Conservation (phyloP, 92 coral and sea anemone species). For the Epizoanthus stellaris region DNA sequence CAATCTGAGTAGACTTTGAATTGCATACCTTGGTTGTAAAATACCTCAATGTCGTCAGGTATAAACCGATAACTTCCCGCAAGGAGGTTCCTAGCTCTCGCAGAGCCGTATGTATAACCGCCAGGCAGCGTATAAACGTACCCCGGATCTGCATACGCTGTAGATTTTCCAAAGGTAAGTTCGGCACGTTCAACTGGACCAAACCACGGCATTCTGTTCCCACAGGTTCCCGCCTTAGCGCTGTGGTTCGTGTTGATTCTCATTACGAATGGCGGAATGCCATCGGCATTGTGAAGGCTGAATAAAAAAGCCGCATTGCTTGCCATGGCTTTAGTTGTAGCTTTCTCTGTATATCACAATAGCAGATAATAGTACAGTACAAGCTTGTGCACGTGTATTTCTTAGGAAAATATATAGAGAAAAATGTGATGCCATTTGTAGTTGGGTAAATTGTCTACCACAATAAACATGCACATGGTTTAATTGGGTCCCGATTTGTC, state of each 20-base stretch:
- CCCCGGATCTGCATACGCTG: not conserved
- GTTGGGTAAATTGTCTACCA: no score
- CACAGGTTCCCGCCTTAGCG: not conserved
- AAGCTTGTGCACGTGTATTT: no score
- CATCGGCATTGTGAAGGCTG: constrained; percentile 33
- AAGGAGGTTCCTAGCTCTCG: constrained; percentile 7
- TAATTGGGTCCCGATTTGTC: no score
- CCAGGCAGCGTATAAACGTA: constrained; percentile 2
- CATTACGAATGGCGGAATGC: constrained; percentile 27
- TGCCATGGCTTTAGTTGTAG: not conserved
- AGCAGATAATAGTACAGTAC: no score
- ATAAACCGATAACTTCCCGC: constrained; percentile 22
- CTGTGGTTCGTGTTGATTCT: not conserved
- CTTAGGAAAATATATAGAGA: no score
- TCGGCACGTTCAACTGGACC: not conserved
- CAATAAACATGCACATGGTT: no score
- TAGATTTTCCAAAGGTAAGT: not conserved
- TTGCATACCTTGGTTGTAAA: constrained; percentile 15
- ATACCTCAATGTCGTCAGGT: constrained; percentile 36
- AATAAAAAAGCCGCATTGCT: constrained; percentile 24
- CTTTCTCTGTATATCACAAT: constrained; percentile 1
- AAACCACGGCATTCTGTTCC: not conserved
- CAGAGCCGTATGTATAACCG: not conserved
- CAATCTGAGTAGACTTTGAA: not conserved
- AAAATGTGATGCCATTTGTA: no score